Evolutionary conservation across 2,888 invertebrate species (phyloP).

Genomic region (Eucera pruinosa): DNA sequence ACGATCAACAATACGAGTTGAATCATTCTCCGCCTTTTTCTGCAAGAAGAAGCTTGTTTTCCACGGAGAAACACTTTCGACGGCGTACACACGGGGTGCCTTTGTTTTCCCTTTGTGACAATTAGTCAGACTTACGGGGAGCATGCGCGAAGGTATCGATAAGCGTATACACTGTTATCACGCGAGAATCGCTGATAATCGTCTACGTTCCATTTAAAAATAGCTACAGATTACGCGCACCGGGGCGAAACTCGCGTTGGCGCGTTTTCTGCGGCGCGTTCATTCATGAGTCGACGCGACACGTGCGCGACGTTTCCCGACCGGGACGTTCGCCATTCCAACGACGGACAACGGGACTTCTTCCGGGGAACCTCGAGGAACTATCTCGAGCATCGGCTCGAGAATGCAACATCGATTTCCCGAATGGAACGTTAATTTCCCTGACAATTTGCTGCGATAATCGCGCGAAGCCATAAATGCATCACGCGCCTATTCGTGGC

Average conservation of each 20-base stretch:
- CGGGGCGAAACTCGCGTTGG: slow-evolving; percentile 35
- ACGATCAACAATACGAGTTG: slow-evolving; percentile 7
- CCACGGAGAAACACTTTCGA: neutral
- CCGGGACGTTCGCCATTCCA: slow-evolving; percentile 2
- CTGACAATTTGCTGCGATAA: neutral
- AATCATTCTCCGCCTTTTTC: neutral
- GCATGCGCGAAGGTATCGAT: slow-evolving; percentile 51
- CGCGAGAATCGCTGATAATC: slow-evolving; percentile 67
- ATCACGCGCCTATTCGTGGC: neutral
- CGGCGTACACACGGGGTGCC: slow-evolving; percentile 3
- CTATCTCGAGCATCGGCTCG: neutral
- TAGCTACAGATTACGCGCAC: slow-evolving; percentile 59
- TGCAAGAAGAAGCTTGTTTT: neutral
- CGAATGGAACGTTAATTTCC: neutral
- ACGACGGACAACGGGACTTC: neutral
- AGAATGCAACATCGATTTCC: neutral
- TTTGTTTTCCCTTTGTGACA: slow-evolving; percentile 54
- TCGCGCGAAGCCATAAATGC: slow-evolving; percentile 3
- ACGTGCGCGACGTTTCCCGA: slow-evolving; percentile 51
- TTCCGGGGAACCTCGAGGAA: too few species aligned
- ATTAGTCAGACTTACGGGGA: slow-evolving; percentile 52
- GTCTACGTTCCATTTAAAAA: slow-evolving; percentile 69
- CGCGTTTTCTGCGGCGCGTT: slow-evolving; percentile 53
- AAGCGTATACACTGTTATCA: slow-evolving; percentile 58
- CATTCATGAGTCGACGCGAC: slow-evolving; percentile 66